Evolutionary conservation across 2,888 invertebrate genomes (phyloP), one percentile per base, ranked within the genome.

Genomic region (Campaea margaritaria): DNA sequence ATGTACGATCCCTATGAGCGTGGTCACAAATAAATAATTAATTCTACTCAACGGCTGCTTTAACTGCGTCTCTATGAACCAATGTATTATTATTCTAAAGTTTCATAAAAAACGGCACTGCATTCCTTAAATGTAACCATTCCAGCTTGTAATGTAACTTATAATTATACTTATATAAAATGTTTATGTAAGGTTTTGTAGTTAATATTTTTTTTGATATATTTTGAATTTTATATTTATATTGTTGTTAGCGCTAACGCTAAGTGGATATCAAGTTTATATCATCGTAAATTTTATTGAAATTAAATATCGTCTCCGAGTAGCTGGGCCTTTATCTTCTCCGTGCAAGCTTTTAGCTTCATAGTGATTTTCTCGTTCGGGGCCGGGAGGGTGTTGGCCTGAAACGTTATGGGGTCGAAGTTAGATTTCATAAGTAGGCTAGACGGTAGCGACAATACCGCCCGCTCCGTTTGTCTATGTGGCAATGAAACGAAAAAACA

Each of bases 281-380:
- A 75, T 72, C 66, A 68, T 70, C 74, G 72, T 67, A 73, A 77
- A 79, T 82, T 84, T 84, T 78, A 79, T 73, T 73, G 44, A 73
- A 79, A 73, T 76, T 89, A 91, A 86, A 89, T 81, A 72, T 88
- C 78, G 74, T 88, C 85, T 67, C 79, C 72, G 64, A 87, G 70
- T 36, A 91, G 76, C 42, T 86, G 78, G 59, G 75, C 76, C 75
- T 87, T 90, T 59, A 85, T 84, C 72, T 78, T 75, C 61, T 89
- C 86, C 0, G 76, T 76, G 59, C 76, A 75, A 0, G 73, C 67
- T 39, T 73, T 82, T n/a, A 85, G 73, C 71, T 89, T 91, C n/a
- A 73, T 50, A n/a, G 69, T 73, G 42, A 89, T 86, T 57, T 79
- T 83, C 58, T 81, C 82, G 64, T 87, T 83, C 7, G 77, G 76